Evolutionary conservation across 1,140 invertebrate species (phyloP), one percentile per base, ranked within the genome.

Genomic region (Drosophila littoralis): DNA sequence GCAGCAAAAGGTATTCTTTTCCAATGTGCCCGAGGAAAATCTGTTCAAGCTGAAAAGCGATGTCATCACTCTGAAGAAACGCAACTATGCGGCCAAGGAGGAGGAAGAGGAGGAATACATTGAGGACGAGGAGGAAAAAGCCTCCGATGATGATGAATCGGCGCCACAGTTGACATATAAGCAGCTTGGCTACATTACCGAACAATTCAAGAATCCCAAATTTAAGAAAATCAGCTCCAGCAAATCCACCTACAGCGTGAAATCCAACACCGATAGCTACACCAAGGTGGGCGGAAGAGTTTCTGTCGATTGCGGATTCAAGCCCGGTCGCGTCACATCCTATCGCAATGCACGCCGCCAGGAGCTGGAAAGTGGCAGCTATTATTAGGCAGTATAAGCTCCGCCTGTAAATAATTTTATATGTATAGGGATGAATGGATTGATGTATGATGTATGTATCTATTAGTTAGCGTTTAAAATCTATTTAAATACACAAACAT

Each of bases 21-120:
- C 65, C 2, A 91, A 93, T 6, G 77, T 93, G 28, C 86, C 93
- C 10, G 93, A 93, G 57, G 93, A 93, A 51, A 93, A 92, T 72
- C 81, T 93, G 0, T 81, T 86, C n/a, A 90, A 81, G 46, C 77
- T 93, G 6, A 93, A 93, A 36, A 92, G 81, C 38, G 91, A 93
- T 7, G 84, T 93, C 5, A 90, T 93, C 12, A 93, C 93, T 22
- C 68, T 93, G 2, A 92, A 92, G 71, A 70, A 86, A 12, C 77
- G 67, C 72, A 64, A 15, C 50, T 89, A 83, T 38, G 50, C 22
- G n/a, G 45, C 60, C 46, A 79, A 83, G 28, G 50, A 74, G 38
- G 75, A 81, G 15, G 82, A 86, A n/a, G 85, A 90, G 28, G 85
- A 89, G 58, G 77, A 91, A 35, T 84, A 85, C 17, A 10, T 60